Evolutionary conservation across 2,797 vertebrate species (phyloP).

Genomic region (Crocodylus rhombifer): DNA sequence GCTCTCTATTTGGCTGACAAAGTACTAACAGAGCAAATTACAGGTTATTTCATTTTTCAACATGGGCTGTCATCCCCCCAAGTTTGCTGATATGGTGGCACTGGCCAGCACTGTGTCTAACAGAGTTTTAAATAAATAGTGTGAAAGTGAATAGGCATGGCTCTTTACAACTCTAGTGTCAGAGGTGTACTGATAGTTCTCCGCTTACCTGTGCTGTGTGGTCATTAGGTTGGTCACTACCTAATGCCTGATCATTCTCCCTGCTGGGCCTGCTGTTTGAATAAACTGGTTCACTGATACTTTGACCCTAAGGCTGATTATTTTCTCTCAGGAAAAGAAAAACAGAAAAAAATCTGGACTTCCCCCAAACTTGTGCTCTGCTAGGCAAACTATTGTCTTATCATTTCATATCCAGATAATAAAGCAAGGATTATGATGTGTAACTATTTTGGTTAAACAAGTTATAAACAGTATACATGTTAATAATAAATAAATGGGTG

Average conservation of each 20-base stretch:
- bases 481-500: constrained; percentile 32
- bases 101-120: constrained; percentile 17
- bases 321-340: not conserved
- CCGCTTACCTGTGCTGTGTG: constrained; percentile 31
- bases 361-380: not conserved
- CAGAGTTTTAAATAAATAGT: constrained; percentile 39
- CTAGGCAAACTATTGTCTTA: constrained; percentile 37
- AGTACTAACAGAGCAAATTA: constrained; percentile 70
- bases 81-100: constrained; percentile 44
- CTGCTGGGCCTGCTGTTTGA: constrained; percentile 41
- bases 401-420: not conserved
- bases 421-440: not conserved
- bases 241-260: constrained; percentile 45
- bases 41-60: constrained; percentile 58
- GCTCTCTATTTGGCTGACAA: constrained; percentile 60
- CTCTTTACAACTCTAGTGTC: constrained; percentile 14
- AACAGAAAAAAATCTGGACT: not conserved
- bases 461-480: constrained; percentile 37
- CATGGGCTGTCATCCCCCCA: constrained; percentile 31
- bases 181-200: constrained; percentile 47
- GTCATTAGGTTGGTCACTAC: constrained; percentile 57
- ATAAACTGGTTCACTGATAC: constrained; percentile 25
- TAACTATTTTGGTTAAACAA: constrained; percentile 50
- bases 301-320: not conserved
- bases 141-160: constrained; percentile 20